Conservation (phyloP, 2,888 invertebrate genomes). For the Xanthia togata region DNA sequence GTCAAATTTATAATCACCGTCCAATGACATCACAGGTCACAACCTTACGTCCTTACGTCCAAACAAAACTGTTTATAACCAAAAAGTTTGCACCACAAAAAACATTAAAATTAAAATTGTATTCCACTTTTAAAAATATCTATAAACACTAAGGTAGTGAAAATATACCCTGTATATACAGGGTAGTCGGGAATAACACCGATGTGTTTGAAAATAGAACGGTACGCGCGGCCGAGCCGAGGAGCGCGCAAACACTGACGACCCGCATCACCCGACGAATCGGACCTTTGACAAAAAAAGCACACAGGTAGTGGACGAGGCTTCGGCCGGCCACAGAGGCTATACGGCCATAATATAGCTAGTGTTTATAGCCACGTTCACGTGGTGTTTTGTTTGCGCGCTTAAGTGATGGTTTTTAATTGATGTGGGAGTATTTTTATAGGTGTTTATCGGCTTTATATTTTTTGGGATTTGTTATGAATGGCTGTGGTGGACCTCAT, state of each 20-base stretch:
- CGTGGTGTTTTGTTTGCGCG: conserved; percentile 61
- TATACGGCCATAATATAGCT: conserved; percentile 42
- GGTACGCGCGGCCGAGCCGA: conserved; percentile 80
- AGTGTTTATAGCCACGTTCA: conserved; percentile 51
- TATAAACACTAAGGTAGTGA: conserved; percentile 6
- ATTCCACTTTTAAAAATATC: conserved; percentile 9
- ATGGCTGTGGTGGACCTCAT: background rate
- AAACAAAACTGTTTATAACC: conserved; percentile 34
- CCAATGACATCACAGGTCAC: conserved; percentile 62
- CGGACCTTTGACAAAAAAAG: conserved; percentile 85
- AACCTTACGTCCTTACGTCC: conserved; percentile 60
- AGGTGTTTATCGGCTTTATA: conserved; percentile 16
- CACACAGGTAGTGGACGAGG: conserved; percentile 74
- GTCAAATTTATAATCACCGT: conserved; percentile 55
- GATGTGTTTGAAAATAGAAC: conserved; percentile 43
- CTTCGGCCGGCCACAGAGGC: conserved; percentile 53
- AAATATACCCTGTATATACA: conserved; percentile 1
- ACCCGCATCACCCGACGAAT: conserved; percentile 76
- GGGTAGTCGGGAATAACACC: conserved; percentile 42
- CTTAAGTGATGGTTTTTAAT: conserved; percentile 45
- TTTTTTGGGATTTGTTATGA: conserved; percentile 18
- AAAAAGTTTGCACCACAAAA: conserved; percentile 40
- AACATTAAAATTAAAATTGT: background rate
- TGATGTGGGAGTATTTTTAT: conserved; percentile 59
- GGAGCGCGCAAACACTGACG: conserved; percentile 82